Evolutionary conservation across 2,797 vertebrate genomes (phyloP), one percentile per base, ranked within the genome.

Genomic region (Spinus olivaceus): DNA sequence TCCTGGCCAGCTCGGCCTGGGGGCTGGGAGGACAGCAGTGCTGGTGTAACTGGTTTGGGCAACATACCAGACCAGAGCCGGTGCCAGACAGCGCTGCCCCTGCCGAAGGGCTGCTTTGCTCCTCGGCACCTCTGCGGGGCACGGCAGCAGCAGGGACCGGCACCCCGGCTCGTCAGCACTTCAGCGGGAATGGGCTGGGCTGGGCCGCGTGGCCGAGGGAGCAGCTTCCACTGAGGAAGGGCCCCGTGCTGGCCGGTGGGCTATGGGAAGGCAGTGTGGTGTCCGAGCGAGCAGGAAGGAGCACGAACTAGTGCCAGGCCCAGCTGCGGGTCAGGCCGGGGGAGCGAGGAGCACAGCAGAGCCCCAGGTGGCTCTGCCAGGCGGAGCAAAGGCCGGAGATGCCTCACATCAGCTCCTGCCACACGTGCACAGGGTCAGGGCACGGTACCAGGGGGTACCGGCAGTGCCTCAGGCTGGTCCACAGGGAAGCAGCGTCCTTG

Each of bases 41-140:
- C 96, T 92, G 95, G 95, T 92, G 93, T 74, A 91, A 96, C 95
- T 86, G 95, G 96, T 96, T 96, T 92, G 87, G 87, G 69, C 81
- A 5, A 87, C 86, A 71, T 32, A 91, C 32, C 67, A 3, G 74
- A 27, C 8, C 49, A 3, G 56, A 64, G 60, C 14, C 0, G 10
- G n/a, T 80, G 82, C 53, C 71, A 79, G 70, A 69, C n/a, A 23
- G 32, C 16, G 4, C 71, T n/a, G 51, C 22, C 60, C 25, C 18
- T 32, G 74, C 74, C 59, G 3, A 0, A 0, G 33, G 44, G 73
- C 77, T 56, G 47, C 73, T 72, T 73, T 63, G 44, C 70, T 76
- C 73, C 78, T 21, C 7, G 0, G 44, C 3, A 1, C 44, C 53
- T 79, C 49, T 27, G 39, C 1, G 0, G 65, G 81, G 33, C 76